Base-by-base conservation (phyloP, 2,888 invertebrate species). In the Meganola albula region DNA sequence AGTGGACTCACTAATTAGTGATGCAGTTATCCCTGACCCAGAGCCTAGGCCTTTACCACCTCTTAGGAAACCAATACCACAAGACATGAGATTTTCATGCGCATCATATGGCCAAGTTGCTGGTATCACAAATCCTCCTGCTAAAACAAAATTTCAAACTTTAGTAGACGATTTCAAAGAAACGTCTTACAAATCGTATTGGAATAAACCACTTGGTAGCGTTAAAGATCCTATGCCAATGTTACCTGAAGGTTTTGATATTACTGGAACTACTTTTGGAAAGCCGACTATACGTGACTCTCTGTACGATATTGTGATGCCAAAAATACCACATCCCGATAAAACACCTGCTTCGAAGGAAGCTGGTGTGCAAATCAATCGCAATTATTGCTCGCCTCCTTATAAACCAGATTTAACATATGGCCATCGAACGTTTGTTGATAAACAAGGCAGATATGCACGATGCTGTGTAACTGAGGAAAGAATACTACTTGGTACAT, bases 401-500 rank as follows among this genome's bases (percentile, higher is more conserved):
- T 87, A 53, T 44, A 53, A 78, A 14, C 63, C 73, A 4, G 41
- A 74, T 12, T 45, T 44, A 25, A 53, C 59, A 24, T 87, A 60
- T 44, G 87, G 87, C 0, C 50, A 71, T 38, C 71, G 69, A 47
- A 74, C 74, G 1, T 60, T 55, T 24, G 66, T 73, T 12, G 88
- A 88, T 52, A 78, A 76, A 34, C 64, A 84, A 40, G 88, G 88
- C 8, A 74, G 62, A 14, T 75, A 79, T 52, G 83, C 75, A n/a
- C 73, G 59, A 45, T 75, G 76, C 48, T 87, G 88, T 48, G 2
- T 85, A n/a, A 70, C 72, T 23, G 78, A 83, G 44, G 74, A 78
- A 26, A 69, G 63, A 43, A 60, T 63, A 9, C 27, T 59, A 37
- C 48, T 51, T 51, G 88, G 88, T 34, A 77, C 51, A 11, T 67